These are phyloP conservation scores for Lateolabrax maculatus DNA, from an alignment of 2,797 vertebrate species.

Conservation along the genomic window DNA sequence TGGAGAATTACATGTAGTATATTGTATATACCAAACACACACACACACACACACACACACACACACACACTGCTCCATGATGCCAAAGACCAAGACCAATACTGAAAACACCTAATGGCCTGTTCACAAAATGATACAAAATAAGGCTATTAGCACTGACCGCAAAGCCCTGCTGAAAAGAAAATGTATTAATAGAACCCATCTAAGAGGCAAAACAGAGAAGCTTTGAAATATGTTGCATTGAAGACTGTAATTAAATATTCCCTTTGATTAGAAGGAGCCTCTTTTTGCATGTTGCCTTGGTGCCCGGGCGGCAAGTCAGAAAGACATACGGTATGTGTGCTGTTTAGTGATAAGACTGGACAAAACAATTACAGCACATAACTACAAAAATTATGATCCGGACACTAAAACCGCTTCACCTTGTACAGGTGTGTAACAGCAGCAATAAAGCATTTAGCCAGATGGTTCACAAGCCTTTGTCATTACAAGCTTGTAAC, in stretches of 20 bases:
- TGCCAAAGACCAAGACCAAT: constrained; percentile 15
- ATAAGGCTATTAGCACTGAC: constrained; percentile 44
- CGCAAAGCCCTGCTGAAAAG: constrained; percentile 45
- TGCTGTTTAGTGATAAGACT: constrained; percentile 13
- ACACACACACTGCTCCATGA: neutral
- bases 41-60: neutral
- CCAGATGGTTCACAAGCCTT: constrained; percentile 53
- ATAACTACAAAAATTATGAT: constrained; percentile 46
- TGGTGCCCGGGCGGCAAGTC: constrained; percentile 30
- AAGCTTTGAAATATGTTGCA: constrained; percentile 66
- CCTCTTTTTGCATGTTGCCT: constrained; percentile 43
- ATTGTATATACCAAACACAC: neutral
- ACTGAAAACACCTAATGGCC: constrained; percentile 32
- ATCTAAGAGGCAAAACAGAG: constrained; percentile 46
- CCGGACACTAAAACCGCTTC: constrained; percentile 31
- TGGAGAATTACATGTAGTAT: neutral
- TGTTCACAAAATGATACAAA: constrained; percentile 53
- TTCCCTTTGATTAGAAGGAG: constrained; percentile 70
- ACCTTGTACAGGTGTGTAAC: constrained; percentile 51
- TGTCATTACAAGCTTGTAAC: constrained; percentile 53
- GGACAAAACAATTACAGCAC: constrained; percentile 33
- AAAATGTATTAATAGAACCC: constrained; percentile 50
- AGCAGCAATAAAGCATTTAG: constrained; percentile 60
- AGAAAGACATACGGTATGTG: constrained; percentile 22
- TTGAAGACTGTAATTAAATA: constrained; percentile 73